Evolutionary conservation across 2,113 vertebrate species (phyloP).

Genomic region (Malurus melanocephalus): DNA sequence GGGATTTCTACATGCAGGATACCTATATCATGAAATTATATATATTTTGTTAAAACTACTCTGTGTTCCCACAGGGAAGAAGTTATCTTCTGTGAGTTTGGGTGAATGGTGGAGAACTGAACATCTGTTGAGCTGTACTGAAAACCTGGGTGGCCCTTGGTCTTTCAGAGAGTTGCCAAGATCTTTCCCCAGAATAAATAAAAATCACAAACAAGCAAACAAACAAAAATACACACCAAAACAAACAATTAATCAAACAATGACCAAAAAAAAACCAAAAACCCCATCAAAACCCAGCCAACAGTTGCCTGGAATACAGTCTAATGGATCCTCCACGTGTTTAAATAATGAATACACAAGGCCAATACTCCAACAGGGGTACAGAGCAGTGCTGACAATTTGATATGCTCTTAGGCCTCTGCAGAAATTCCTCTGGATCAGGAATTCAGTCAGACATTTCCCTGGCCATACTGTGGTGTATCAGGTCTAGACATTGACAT

Average conservation of each 20-base stretch:
- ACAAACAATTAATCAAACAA: not conserved
- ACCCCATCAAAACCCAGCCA: too few species aligned
- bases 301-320: not conserved
- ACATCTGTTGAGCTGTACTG: not conserved
- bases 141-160: not conserved
- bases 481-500: not conserved
- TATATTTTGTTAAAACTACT: not conserved
- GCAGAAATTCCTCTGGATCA: not conserved
- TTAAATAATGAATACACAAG: not conserved
- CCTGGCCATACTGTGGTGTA: not conserved
- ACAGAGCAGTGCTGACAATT: not conserved
- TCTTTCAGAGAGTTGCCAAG: not conserved
- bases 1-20: not conserved
- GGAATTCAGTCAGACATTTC: constrained; percentile 14
- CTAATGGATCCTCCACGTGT: not conserved
- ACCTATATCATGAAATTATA: not conserved
- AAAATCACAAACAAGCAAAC: not conserved
- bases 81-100: not conserved
- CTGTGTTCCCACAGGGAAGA: not conserved
- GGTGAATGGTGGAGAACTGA: not conserved
- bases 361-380: not conserved
- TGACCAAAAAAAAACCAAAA: not conserved
- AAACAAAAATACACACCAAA: not conserved
- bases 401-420: not conserved
- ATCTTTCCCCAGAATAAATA: not conserved